These are phyloP conservation scores for Trachelus stipa DNA, from an alignment of 2,888 invertebrate species.

Conservation along the genomic window DNA sequence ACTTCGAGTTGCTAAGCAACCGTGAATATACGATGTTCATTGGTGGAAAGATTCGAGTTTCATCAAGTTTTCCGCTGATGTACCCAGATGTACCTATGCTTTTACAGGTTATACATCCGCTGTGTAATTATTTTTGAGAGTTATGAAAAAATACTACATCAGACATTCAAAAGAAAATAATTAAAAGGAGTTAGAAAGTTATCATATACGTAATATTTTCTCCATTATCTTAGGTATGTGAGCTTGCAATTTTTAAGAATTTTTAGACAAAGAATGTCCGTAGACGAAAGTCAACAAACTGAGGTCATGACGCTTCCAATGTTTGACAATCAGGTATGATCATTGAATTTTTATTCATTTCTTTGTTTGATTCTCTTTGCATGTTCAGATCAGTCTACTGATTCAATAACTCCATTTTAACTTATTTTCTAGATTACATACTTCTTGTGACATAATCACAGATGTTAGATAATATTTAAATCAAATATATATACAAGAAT, in stretches of 20 bases:
- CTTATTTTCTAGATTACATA: not conserved
- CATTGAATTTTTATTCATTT: not conserved
- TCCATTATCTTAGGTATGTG: not conserved
- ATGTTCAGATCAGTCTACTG: not conserved
- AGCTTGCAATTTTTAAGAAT: not conserved
- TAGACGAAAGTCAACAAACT: constrained; percentile 8
- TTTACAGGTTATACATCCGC: not conserved
- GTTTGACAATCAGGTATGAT: constrained; percentile 31
- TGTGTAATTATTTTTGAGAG: not conserved
- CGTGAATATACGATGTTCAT: not conserved
- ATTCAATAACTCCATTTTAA: not conserved
- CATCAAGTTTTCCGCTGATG: not conserved
- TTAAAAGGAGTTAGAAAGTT: not conserved
- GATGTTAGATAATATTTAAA: not conserved
- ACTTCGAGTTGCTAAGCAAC: not conserved
- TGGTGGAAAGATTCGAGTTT: not conserved
- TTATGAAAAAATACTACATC: not conserved
- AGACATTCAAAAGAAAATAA: not conserved
- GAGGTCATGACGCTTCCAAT: constrained; percentile 24
- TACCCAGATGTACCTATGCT: not conserved
- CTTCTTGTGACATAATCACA: not conserved
- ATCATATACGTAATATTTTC: not conserved
- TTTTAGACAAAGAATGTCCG: constrained; percentile 16
- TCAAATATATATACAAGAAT: not conserved
- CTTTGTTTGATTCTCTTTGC: not conserved